Percentiles rank a stretch among this genome's conserved stretches.
Evolutionary conservation across 2,888 invertebrate genomes (phyloP).

Genomic region (Caenorhabditis japonica): DNA sequence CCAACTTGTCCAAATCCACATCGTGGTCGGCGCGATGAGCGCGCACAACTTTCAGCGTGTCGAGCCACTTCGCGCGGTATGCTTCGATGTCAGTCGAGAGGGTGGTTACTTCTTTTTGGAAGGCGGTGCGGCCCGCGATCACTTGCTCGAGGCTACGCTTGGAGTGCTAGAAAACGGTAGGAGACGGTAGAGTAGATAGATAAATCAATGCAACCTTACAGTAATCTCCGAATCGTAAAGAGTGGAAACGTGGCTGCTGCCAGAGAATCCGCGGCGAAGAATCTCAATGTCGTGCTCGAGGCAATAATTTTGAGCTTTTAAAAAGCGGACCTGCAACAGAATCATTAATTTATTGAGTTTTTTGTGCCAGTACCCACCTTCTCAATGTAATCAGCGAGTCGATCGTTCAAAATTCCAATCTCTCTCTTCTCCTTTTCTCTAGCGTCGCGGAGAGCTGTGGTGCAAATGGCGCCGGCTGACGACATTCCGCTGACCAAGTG

Average conservation of each 20-base stretch:
- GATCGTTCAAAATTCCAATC: conserved; percentile 80
- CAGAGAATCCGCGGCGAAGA: not conserved
- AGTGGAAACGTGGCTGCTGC: not conserved
- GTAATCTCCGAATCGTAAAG: not conserved
- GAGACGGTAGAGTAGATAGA: no score
- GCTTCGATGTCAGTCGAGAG: not conserved
- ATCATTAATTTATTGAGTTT: no score
- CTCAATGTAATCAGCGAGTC: conserved; percentile 80
- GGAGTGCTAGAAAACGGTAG: conserved; percentile 1
- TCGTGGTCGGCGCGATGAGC: conserved; percentile 77
- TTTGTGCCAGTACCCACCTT: no score
- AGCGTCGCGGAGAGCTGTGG: conserved; percentile 72
- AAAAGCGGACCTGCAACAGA: conserved; percentile 73
- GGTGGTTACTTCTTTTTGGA: not conserved
- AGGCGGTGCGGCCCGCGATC: not conserved
- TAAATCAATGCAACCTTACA: conserved; percentile 6
- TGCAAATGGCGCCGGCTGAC: conserved; percentile 7
- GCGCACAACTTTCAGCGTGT: conserved; percentile 62
- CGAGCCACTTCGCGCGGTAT: conserved; percentile 66
- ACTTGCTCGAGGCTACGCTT: not conserved
- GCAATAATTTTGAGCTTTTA: conserved; percentile 76
- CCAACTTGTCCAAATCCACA: conserved; percentile 78
- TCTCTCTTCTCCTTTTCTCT: conserved; percentile 80
- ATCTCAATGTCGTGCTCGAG: conserved; percentile 71
- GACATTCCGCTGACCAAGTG: not conserved